Evolutionary conservation across 2,888 invertebrate genomes (phyloP), one percentile per base, ranked within the genome.

Genomic region (Metacarcinus magister): DNA sequence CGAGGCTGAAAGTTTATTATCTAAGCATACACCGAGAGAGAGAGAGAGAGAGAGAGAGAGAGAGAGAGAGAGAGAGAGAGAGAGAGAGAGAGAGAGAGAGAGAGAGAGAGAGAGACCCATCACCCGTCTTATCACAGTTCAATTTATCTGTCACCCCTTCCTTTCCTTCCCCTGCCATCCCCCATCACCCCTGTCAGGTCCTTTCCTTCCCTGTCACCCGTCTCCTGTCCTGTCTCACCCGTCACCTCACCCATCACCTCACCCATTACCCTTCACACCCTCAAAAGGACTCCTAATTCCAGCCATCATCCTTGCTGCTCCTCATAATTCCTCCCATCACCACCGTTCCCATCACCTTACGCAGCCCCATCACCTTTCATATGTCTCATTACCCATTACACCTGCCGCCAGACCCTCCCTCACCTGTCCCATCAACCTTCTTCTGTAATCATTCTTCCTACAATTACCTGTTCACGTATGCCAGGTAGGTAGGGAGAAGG

Each of bases 291-390:
- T 19, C 92, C 48, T 46, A 43, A 28, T 48, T 32, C 32, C 54
- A 92, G 23, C 54, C n/a, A 16, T 28, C 92, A 28, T 5, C 92
- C 92, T 28, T 28, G 28, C 23, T 44, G 7, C 32, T 92, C 7
- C n/a, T 32, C 92, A 43, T 32, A 4, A 43, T 44, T 54, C 54
- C 92, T 19, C 54, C 7, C 48, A 19, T 54, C 54, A 32, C 54
- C 92, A 44, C 54, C 44, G 28, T 39, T 39, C 39, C 92, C 92
- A 28, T 28, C 92, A 28, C 92, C 92, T 48, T 54, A 13, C 54
- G 32, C 92, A 92, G 16, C 54, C 54, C n/a, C 92, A 92, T 54
- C 92, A 23, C 48, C 54, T 32, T 32, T 54, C 28, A 48, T n/a
- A 5, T 13, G 23, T 28, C 32, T 32, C 28, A 48, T 32, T 54